Base-by-base conservation (phyloP, 2,888 invertebrate species). In the Polydesmus complanatus region DNA sequence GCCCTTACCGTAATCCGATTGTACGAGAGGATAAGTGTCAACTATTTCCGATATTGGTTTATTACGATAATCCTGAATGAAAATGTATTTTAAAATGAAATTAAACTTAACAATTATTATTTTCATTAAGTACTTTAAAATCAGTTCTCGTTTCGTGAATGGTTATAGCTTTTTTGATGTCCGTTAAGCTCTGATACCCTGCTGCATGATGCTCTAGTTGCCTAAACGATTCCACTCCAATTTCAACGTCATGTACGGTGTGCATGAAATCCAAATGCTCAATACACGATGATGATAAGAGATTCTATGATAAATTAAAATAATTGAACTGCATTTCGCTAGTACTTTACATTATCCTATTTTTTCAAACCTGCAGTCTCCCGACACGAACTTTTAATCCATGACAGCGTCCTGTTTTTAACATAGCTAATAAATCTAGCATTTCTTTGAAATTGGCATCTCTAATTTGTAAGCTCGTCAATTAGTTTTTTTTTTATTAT, bases 191-290 rank as follows among this genome's bases (percentile, higher is more conserved):
- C 77, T 93, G 93, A 77, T 95, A 95, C 54, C 92, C 93, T 71
- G 91, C 88, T 72, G 91, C 91, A 71, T 90, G 89, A 73, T 90
- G 89, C 72, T 90, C 85, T 63, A 93, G 75, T 76, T 96, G 95
- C 64, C 83, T 83, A 75, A 96, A 93, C 64, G 89, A 86, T 3
- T 81, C 82, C 71, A 92, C 86, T 69, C 82, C 80, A 68, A 84
- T 81, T 55, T 85, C 81, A 71, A 85, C 83, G 61, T 85, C 83
- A 68, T 87, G 85, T 52, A 79, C 70, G 1, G 75, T 73, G 72
- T 86, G 88, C 81, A 97, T 86, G 74, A 96, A 98, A 77, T 98
- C 98, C 74, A 98, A 79, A 78, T 98, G 97, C 74, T 98, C 98
- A 81, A 94, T 89, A 71, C 97, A 98, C 3, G 96, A 94, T 68